Conservation (phyloP, 2,888 invertebrate species). For the Yponomeuta plumbellus region DNA sequence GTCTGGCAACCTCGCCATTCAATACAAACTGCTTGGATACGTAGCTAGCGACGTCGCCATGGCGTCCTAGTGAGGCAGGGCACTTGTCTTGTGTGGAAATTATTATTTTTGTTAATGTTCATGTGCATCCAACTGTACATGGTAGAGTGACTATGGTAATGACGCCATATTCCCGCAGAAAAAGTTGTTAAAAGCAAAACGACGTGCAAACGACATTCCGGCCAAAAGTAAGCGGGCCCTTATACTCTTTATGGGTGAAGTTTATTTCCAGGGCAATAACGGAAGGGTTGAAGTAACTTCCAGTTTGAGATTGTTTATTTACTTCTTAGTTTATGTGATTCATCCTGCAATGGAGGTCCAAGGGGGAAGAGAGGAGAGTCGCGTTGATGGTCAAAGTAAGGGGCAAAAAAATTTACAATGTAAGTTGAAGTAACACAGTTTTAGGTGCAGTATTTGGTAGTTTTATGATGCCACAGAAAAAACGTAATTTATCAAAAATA, state of each 20-base stretch:
- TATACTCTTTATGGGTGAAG: constrained; percentile 10
- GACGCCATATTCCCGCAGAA: neutral
- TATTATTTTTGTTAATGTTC: too few relatives aligned
- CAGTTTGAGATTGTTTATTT: constrained; percentile 23
- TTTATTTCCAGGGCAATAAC: constrained; percentile 10
- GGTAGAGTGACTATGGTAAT: neutral
- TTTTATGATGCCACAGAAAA: too few relatives aligned
- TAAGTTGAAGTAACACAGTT: too few relatives aligned
- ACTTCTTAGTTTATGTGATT: neutral
- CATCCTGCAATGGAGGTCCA: neutral
- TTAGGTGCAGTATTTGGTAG: too few relatives aligned
- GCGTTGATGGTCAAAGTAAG: neutral
- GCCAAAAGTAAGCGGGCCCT: neutral
- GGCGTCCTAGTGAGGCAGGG: too few relatives aligned
- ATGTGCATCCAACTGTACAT: too few relatives aligned
- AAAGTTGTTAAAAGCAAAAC: neutral
- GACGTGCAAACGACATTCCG: constrained; percentile 8
- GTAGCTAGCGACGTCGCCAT: too few relatives aligned
- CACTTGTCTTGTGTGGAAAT: too few relatives aligned
- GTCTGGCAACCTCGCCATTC: too few relatives aligned
- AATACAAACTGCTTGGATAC: too few relatives aligned
- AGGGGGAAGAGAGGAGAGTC: neutral
- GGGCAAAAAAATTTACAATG: neutral
- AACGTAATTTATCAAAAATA: too few relatives aligned
- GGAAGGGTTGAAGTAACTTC: constrained; percentile 9